Evolutionary conservation across 2,888 invertebrate genomes (phyloP).

Genomic region (Prosopocoilus inquinatus): DNA sequence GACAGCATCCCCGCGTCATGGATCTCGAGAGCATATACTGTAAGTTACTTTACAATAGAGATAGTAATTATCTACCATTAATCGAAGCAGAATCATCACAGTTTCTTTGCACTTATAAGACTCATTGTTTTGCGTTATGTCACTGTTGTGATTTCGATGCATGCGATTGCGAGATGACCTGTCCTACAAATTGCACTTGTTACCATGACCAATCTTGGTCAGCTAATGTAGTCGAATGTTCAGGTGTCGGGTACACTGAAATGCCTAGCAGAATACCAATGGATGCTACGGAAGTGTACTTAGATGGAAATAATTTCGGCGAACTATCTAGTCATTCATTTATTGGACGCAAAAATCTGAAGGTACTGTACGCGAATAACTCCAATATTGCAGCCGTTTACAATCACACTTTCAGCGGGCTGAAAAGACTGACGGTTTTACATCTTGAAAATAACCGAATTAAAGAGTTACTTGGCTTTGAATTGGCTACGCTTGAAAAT

Average conservation of each 20-base stretch:
- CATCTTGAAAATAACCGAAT: slow-evolving; percentile 88
- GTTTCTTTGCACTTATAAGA: slow-evolving; percentile 89
- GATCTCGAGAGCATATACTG: slow-evolving; percentile 88
- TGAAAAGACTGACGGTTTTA: slow-evolving; percentile 73
- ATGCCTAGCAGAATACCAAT: slow-evolving; percentile 89
- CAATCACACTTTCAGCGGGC: slow-evolving; percentile 88
- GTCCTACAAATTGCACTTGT: slow-evolving; percentile 90
- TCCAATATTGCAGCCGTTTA: slow-evolving; percentile 81
- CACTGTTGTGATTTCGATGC: slow-evolving; percentile 96
- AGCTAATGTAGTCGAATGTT: slow-evolving; percentile 90
- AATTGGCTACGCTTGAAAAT: slow-evolving; percentile 77
- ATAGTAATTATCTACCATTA: slow-evolving; percentile 80
- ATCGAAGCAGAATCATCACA: slow-evolving; percentile 85
- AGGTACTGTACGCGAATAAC: slow-evolving; percentile 83
- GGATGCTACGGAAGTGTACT: slow-evolving; percentile 93
- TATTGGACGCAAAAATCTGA: slow-evolving; percentile 86
- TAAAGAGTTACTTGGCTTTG: slow-evolving; percentile 75
- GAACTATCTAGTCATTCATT: slow-evolving; percentile 86
- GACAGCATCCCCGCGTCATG: slow-evolving; percentile 89
- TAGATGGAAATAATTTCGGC: slow-evolving; percentile 88
- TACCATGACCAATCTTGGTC: slow-evolving; percentile 94
- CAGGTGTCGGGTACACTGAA: slow-evolving; percentile 73
- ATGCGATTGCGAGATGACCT: slow-evolving; percentile 97
- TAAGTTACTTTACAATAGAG: slow-evolving; percentile 80
- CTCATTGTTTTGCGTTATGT: slow-evolving; percentile 91